These are phyloP conservation scores for Stenichneumon culpator DNA, from an alignment of 2,888 invertebrate species.

Conservation along the genomic window DNA sequence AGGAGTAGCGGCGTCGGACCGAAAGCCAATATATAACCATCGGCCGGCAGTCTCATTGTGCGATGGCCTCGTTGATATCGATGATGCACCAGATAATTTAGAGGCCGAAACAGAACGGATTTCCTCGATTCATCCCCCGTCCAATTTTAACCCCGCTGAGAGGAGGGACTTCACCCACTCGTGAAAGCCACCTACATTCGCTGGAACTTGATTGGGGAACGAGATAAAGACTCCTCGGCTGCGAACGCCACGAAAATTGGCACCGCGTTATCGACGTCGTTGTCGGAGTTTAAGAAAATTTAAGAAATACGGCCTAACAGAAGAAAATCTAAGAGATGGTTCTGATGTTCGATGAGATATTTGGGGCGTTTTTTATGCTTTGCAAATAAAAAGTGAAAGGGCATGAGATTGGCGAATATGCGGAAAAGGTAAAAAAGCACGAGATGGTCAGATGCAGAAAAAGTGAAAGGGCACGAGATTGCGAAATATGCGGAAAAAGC, in stretches of 20 bases:
- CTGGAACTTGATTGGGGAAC: constrained; percentile 40
- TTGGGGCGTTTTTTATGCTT: neutral
- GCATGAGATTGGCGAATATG: neutral
- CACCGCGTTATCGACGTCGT: constrained; percentile 52
- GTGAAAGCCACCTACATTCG: constrained; percentile 55
- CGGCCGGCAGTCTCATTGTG: constrained; percentile 72
- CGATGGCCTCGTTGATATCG: constrained; percentile 78
- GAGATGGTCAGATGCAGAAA: no score
- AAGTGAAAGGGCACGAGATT: no score
- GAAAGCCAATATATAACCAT: constrained; percentile 49
- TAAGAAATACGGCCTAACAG: neutral
- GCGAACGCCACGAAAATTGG: constrained; percentile 61
- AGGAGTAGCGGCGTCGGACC: constrained; percentile 55
- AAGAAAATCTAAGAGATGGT: neutral
- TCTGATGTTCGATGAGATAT: neutral
- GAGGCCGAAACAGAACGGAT: constrained; percentile 64
- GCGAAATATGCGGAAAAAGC: no score
- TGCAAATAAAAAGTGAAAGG: no score
- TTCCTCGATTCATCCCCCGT: constrained; percentile 51
- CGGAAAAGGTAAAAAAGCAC: neutral
- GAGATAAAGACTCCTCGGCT: constrained; percentile 60
- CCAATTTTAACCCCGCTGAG: neutral
- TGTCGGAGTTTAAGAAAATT: neutral
- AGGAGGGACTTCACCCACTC: constrained; percentile 11
- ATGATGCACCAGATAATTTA: constrained; percentile 71